Percentiles rank a stretch among this genome's conserved stretches.
Conservation (phyloP, 1,140 invertebrate species). For the Papilio polytes region DNA sequence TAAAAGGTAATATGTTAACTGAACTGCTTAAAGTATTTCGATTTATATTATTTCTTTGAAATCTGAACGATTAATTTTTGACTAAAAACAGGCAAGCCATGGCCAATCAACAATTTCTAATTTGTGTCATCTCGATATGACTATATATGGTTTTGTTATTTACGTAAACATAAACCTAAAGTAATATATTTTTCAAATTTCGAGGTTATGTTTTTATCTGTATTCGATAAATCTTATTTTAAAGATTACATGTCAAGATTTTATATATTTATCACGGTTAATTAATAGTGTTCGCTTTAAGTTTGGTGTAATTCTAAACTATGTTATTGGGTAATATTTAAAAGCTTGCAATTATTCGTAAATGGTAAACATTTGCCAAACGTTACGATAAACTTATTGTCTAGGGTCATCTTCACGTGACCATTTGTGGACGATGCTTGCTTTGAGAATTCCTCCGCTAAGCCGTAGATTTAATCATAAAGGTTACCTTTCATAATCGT, state of each 20-base stretch:
- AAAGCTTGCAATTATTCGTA: not conserved
- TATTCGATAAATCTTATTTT: too few species aligned
- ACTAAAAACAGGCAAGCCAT: not conserved
- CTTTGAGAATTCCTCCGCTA: slow-evolving; percentile 9
- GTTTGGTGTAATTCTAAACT: not conserved
- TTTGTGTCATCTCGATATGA: not conserved
- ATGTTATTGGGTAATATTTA: not conserved
- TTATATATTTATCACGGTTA: too few species aligned
- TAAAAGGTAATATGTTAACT: not conserved
- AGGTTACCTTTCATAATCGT: slow-evolving; percentile 26
- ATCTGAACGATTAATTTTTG: not conserved
- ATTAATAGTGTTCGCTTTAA: not conserved
- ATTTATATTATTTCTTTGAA: slow-evolving; percentile 2
- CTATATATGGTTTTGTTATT: not conserved
- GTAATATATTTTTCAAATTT: not conserved
- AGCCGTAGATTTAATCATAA: not conserved
- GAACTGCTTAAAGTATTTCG: not conserved
- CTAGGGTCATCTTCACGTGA: slow-evolving; percentile 9
- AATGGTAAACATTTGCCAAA: not conserved
- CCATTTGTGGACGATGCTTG: not conserved
- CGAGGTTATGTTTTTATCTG: not conserved
- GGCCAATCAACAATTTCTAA: slow-evolving; percentile 16
- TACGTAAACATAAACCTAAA: not conserved
- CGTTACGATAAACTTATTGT: slow-evolving; percentile 7
- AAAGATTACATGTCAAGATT: too few species aligned